Evolutionary conservation across 2,113 vertebrate species (phyloP), one percentile per base, ranked within the genome.

Genomic region (Cephalopholis sonnerati): DNA sequence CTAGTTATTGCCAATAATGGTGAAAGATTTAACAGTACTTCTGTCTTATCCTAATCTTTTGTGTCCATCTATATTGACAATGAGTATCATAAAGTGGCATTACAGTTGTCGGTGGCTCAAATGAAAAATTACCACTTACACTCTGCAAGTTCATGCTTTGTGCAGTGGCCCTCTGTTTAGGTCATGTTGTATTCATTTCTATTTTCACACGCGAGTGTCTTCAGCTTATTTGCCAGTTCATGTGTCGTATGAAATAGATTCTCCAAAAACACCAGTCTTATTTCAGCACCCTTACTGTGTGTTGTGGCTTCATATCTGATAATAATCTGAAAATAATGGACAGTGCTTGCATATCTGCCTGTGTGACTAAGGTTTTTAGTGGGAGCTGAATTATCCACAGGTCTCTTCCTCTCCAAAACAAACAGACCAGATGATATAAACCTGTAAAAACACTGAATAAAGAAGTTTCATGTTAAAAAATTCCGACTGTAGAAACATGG

Each of bases 161-260:
- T n/a, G n/a, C n/a, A n/a, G n/a, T 18, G n/a, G 12, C 22, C 39
- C n/a, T 46, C n/a, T 44, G 12, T 41, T 46, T 18, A 16, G 2
- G 2, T 27, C 68, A 25, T 25, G 15, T 39, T 48, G 48, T 24
- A 24, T 62, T 25, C 1, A 32, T 36, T 24, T 50, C 25, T 50
- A 2, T 59, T 48, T 29, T 46, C 11, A 17, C 29, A 8, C 4
- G 1, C 16, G 18, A 0, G 4, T n/a, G 50, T 58, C 25, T n/a
- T 22, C 58, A 5, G n/a, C 13, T 48, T n/a, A 29, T 50, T 36
- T 32, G 20, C 12, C 25, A 24, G 51, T 57, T 46, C 7, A 1
- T 44, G 32, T 46, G 51, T 29, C 65, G 27, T 41, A 39, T 69
- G 58, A 65, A 72, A 53, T n/a, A n/a, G 7, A 63, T 63, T n/a